Base-by-base conservation (phyloP, 2,888 invertebrate genomes). In the Acrocyrtus sp. region DNA sequence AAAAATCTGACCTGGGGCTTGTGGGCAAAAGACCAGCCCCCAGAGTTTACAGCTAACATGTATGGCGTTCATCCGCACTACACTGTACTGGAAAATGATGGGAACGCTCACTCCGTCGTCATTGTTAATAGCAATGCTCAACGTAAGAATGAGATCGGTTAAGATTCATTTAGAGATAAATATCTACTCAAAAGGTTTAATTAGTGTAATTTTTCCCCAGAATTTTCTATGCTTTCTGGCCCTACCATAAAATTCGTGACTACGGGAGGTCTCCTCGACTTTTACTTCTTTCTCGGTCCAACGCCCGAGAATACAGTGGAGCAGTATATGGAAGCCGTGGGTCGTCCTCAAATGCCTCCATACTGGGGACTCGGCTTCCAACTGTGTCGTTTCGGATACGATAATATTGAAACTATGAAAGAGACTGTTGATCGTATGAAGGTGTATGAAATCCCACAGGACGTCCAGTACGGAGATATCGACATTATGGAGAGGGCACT, bases 291-390 rank as follows among this genome's bases (percentile, higher is more conserved):
- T 82, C 81, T 91, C 82, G 95, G 95, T 0, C 92, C 93, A 0
- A 86, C 88, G 0, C 93, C 95, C 0, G 82, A 85, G 12, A 88
- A 89, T 21, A 92, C 92, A 15, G 84, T 89, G 0, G 83, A 85
- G 24, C 92, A 92, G 83, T 92, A 92, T 82, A 88, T 90, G 0
- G 87, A 87, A 70, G 79, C 79, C 10, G 87, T 95, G 5, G 94
- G 94, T 0, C 86, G 88, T 66, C 92, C 94, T 0, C 88, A 88
- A 82, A 87, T 95, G 88, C 95, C 95, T 1, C 94, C 95, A 0
- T 93, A 92, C 47, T 96, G 95, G 95, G 87, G 91, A 0, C 87
- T 96, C 0, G 96, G 95, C 1, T 95, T 94, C 84, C 95, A 96
- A 85, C 85, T 95, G 34, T 92, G 93, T 87, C 89, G 74, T 17